phyloP scores from a whole-genome alignment of 2,113 vertebrate genomes.

The Melanerpes aurifrons region DNA sequence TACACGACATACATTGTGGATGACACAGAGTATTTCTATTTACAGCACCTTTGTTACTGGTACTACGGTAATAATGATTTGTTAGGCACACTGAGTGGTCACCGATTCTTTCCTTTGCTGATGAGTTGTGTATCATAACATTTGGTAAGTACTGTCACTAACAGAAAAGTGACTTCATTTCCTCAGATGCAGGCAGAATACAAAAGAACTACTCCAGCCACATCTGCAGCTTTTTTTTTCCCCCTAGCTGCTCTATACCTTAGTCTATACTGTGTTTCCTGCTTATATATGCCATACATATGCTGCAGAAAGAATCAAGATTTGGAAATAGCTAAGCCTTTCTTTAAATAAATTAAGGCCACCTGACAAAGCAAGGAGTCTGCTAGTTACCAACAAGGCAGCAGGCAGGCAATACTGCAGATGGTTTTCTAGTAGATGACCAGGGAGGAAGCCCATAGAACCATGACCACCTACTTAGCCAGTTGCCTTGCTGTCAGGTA shows the following conservation, averaged over 20 bases:
- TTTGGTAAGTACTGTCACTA: constrained; percentile 24
- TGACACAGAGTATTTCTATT: constrained; percentile 67
- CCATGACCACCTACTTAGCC: not conserved
- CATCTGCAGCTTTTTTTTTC: not conserved
- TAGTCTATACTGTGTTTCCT: not conserved
- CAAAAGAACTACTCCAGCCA: not conserved
- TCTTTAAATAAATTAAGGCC: constrained; percentile 74
- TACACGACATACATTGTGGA: constrained; percentile 46
- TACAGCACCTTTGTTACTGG: constrained; percentile 73
- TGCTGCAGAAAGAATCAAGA: constrained; percentile 45
- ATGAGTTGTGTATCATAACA: not conserved
- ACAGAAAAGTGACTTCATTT: not conserved
- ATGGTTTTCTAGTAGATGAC: not conserved
- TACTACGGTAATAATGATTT: constrained; percentile 66
- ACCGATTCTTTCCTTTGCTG: constrained; percentile 62
- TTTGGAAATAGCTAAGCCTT: constrained; percentile 31
- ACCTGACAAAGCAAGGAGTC: constrained; percentile 71
- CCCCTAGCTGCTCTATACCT: not conserved
- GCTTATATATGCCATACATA: not conserved
- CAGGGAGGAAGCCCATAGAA: constrained; percentile 2
- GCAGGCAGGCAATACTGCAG: constrained; percentile 46
- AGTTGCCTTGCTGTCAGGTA: constrained; percentile 65
- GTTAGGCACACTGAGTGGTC: constrained; percentile 75
- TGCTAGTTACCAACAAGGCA: constrained; percentile 43
- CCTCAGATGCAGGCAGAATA: constrained; percentile 10